These are phyloP conservation scores for Drosophila ironensis DNA, from an alignment of 1,140 invertebrate species.

Conservation along the genomic window DNA sequence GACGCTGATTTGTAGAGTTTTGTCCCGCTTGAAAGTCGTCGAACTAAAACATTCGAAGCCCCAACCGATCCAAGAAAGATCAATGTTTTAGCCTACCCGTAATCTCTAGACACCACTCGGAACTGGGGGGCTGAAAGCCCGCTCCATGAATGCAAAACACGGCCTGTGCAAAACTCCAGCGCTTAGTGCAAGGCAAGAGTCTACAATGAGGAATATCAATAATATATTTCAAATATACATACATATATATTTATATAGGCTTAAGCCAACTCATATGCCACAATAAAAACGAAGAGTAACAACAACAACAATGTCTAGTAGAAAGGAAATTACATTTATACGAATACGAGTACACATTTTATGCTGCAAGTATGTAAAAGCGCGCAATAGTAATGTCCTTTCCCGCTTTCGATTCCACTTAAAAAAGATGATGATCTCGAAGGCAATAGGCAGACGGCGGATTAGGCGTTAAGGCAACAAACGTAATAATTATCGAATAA, in stretches of 20 bases:
- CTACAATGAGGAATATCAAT: constrained; percentile 59
- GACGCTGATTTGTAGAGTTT: constrained; percentile 56
- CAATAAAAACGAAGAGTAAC: constrained; percentile 12
- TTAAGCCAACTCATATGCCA: constrained; percentile 17
- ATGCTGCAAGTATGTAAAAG: constrained; percentile 30
- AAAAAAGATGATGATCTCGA: constrained; percentile 8
- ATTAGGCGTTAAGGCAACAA: constrained; percentile 35
- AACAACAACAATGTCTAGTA: constrained; percentile 43
- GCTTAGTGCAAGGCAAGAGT: constrained; percentile 46
- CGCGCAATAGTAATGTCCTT: constrained; percentile 48
- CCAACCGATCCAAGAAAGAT: too few relatives aligned
- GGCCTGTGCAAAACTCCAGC: constrained; percentile 45
- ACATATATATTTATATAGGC: constrained; percentile 45
- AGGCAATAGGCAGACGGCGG: constrained; percentile 5
- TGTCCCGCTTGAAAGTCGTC: constrained; percentile 24
- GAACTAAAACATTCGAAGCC: too few relatives aligned
- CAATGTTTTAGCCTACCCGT: constrained; percentile 19
- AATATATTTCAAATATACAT: constrained; percentile 60
- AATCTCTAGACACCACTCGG: constrained; percentile 12
- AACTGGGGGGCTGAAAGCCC: constrained; percentile 39
- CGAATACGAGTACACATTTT: constrained; percentile 36
- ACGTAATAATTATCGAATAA: constrained; percentile 61
- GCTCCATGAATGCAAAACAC: constrained; percentile 3
- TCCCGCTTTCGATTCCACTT: constrained; percentile 38
- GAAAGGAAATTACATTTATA: constrained; percentile 45